Percentiles rank a stretch among this genome's conserved stretches.
phyloP scores from a whole-genome alignment of 2,113 vertebrate genomes.

The Pangasianodon hypophthalmus region DNA sequence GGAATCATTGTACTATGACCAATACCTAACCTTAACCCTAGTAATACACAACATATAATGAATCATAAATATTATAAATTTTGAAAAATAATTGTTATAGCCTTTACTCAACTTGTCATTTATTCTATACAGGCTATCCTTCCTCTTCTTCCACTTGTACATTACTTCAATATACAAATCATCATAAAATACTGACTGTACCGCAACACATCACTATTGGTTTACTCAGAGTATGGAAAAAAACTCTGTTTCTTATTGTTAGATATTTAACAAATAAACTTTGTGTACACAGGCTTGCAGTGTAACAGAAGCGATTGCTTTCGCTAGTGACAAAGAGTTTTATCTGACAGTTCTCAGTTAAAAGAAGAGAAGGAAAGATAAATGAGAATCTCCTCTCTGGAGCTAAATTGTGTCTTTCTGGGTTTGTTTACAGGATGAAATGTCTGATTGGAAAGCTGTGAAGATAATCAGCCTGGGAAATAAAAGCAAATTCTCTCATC shows the following conservation, averaged over 20 bases:
- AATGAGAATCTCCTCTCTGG: background rate
- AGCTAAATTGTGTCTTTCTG: background rate
- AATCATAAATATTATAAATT: no score
- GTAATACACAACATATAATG: no score
- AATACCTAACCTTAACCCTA: no score
- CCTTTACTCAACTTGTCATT: no score
- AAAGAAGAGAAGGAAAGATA: background rate
- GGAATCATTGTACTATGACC: no score
- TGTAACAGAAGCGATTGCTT: background rate
- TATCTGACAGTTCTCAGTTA: background rate
- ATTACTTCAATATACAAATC: no score
- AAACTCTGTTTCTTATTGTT: no score
- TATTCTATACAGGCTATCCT: background rate
- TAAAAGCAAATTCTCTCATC: conserved; percentile 20
- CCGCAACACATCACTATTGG: no score
- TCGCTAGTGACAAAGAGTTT: background rate
- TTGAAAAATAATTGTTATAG: no score
- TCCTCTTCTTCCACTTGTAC: no score
- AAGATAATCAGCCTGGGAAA: conserved; percentile 27
- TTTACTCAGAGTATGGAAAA: background rate
- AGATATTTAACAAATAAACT: background rate
- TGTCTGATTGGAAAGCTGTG: background rate
- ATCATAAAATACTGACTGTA: background rate
- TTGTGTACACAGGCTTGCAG: background rate
- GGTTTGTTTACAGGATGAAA: conserved; percentile 18